Evolutionary conservation across 2,797 vertebrate genomes (phyloP).

Genomic region (Paratrypauchen microcephalus): DNA sequence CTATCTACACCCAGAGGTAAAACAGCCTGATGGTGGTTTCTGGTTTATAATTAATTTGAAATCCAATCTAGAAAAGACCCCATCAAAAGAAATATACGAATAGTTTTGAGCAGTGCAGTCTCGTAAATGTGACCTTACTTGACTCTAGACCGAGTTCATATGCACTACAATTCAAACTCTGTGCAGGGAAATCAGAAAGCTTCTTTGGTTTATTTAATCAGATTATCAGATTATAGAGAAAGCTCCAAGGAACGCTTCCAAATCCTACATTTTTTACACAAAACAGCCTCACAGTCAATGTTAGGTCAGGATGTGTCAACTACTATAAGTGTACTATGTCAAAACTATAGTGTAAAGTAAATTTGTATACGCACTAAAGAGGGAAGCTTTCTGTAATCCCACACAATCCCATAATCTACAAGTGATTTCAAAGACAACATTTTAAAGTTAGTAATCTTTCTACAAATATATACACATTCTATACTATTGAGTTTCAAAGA

Average conservation of each 20-base stretch:
- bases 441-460: slow-evolving; percentile 24
- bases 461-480: slow-evolving; percentile 6
- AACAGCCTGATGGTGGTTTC: slow-evolving; percentile 42
- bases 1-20: background rate
- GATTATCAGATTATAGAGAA: slow-evolving; percentile 63
- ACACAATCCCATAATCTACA: slow-evolving; percentile 43
- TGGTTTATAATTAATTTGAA: slow-evolving; percentile 15
- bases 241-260: slow-evolving; percentile 32
- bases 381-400: slow-evolving; percentile 39
- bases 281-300: slow-evolving; percentile 26
- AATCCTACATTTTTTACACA: slow-evolving; percentile 37
- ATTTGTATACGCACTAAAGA: background rate
- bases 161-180: slow-evolving; percentile 12
- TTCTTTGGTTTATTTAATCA: slow-evolving; percentile 48
- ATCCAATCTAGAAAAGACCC: slow-evolving; percentile 16
- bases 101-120: slow-evolving; percentile 1
- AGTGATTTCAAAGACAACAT: slow-evolving; percentile 46
- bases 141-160: background rate
- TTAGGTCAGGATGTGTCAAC: slow-evolving; percentile 31
- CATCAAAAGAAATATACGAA: slow-evolving; percentile 23
- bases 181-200: slow-evolving; percentile 42
- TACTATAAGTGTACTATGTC: slow-evolving; percentile 11
- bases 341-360: slow-evolving; percentile 7
- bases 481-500: slow-evolving; percentile 11
- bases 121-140: background rate